A percentile compares a stretch with the other conserved stretches of the same genome.
These are phyloP conservation scores for Halisarca cf. caerulea DNA, from an alignment of 37 sponge, comb jelly and placozoan species.

Conservation along the genomic window DNA sequence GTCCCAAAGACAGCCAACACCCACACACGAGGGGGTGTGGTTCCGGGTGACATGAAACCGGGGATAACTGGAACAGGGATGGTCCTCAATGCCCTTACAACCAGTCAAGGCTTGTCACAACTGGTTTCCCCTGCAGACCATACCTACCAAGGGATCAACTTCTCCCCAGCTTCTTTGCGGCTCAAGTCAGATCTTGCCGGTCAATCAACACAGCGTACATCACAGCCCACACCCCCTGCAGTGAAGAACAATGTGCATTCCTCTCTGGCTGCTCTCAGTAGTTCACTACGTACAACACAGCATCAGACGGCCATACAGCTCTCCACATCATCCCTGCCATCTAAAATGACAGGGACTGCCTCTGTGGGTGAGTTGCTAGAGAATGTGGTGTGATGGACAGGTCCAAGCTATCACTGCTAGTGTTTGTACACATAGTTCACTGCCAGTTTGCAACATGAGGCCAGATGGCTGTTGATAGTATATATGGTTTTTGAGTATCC, in stretches of 20 bases:
- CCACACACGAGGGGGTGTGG: not conserved
- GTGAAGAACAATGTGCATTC: not conserved
- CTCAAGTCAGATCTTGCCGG: too few relatives aligned
- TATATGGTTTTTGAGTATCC: too few relatives aligned
- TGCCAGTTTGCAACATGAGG: too few relatives aligned
- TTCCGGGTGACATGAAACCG: not conserved
- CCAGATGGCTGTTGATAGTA: too few relatives aligned
- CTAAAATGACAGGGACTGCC: too few relatives aligned
- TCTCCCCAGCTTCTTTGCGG: not conserved
- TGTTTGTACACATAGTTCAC: too few relatives aligned
- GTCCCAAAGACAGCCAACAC: not conserved
- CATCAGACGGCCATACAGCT: too few relatives aligned
- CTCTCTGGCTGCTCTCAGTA: not conserved
- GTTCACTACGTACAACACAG: not conserved
- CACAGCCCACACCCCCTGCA: not conserved
- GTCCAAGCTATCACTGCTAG: too few relatives aligned
- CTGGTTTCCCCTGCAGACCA: not conserved
- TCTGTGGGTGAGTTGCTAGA: too few relatives aligned
- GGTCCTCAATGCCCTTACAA: slow-evolving; percentile 1
- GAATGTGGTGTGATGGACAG: too few relatives aligned
- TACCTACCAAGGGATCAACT: not conserved
- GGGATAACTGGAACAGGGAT: slow-evolving; percentile 20
- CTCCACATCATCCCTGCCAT: too few relatives aligned
- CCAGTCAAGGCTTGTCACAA: not conserved
- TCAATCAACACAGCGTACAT: too few relatives aligned